Conservation (phyloP, 1,140 invertebrate species). For the Drosophila paulistorum region DNA sequence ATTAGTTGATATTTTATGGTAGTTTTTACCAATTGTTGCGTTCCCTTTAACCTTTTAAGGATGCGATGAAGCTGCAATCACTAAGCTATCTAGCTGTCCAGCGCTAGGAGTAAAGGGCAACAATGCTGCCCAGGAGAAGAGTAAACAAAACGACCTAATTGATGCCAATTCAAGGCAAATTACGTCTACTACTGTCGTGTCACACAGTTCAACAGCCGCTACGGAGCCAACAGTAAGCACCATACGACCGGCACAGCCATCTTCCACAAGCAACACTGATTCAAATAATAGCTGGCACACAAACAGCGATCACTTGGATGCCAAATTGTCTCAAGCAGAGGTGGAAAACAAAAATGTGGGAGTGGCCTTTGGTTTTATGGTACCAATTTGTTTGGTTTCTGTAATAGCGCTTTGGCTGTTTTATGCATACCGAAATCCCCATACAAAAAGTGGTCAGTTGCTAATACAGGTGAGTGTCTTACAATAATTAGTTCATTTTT, state of each 20-base stretch:
- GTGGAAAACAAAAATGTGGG: conserved; percentile 67
- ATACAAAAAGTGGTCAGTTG: conserved; percentile 96
- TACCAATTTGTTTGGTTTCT: conserved; percentile 78
- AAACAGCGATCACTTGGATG: conserved; percentile 49
- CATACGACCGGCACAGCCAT: conserved; percentile 28
- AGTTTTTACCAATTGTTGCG: no score
- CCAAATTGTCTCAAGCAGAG: conserved; percentile 35
- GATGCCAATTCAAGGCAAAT: conserved; percentile 4
- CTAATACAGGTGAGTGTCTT: conserved; percentile 92
- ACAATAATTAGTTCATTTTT: background rate
- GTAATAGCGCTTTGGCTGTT: conserved; percentile 89
- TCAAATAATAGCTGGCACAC: conserved; percentile 20
- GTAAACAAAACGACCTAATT: background rate
- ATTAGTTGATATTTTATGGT: no score
- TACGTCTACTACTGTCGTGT: conserved; percentile 6
- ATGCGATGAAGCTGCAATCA: conserved; percentile 86
- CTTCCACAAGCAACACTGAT: background rate
- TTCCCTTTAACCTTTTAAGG: conserved; percentile 42
- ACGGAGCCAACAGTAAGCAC: conserved; percentile 60
- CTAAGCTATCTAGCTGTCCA: conserved; percentile 82
- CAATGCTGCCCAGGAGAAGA: conserved; percentile 58
- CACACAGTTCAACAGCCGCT: conserved; percentile 7
- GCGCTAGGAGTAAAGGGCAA: conserved; percentile 73
- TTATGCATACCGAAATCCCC: conserved; percentile 98
- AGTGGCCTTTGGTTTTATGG: conserved; percentile 73